Evolutionary conservation across 2,113 vertebrate genomes (phyloP).

Genomic region (Lamprotornis superbus): DNA sequence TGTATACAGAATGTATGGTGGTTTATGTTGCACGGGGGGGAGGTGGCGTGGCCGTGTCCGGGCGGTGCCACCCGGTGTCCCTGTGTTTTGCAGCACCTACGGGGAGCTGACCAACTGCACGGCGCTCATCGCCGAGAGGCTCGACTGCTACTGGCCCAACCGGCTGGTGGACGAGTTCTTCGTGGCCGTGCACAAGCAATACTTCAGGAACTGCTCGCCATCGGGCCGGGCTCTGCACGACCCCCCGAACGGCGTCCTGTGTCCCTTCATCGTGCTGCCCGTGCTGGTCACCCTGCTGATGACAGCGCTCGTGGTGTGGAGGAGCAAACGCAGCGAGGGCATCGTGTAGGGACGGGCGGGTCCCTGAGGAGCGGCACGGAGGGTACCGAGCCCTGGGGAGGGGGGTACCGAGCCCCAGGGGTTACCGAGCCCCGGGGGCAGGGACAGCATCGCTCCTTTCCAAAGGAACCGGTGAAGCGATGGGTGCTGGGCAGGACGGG

Average conservation of each 20-base stretch:
- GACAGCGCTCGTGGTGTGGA: conserved; percentile 90
- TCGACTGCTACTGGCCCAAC: conserved; percentile 93
- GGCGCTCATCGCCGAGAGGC: conserved; percentile 69
- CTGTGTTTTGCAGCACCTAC: conserved; percentile 71
- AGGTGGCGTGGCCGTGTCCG: rapidly evolving
- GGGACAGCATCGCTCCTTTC: not conserved
- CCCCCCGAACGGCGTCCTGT: conserved; percentile 84
- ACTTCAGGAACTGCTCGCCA: conserved; percentile 85
- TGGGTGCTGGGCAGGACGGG: rapidly evolving
- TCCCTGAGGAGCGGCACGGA: too few relatives aligned
- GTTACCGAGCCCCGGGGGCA: not conserved
- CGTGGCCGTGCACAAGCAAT: conserved; percentile 81
- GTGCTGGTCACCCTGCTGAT: conserved; percentile 86
- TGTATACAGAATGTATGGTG: too few relatives aligned
- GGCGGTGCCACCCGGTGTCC: not conserved
- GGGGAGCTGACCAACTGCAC: conserved; percentile 90
- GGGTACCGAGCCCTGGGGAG: too few relatives aligned
- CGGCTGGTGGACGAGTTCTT: conserved; percentile 89
- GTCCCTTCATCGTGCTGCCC: conserved; percentile 87
- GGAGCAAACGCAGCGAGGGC: conserved; percentile 87
- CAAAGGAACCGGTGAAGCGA: too few relatives aligned
- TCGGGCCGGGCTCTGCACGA: conserved; percentile 82
- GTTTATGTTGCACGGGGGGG: rapidly evolving
- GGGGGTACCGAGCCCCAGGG: too few relatives aligned
- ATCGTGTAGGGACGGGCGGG: conserved; percentile 65